Percentiles rank a stretch among this genome's conserved stretches.
These are phyloP conservation scores for Augochlorella aurata DNA, from an alignment of 2,888 invertebrate species.

Conservation along the genomic window DNA sequence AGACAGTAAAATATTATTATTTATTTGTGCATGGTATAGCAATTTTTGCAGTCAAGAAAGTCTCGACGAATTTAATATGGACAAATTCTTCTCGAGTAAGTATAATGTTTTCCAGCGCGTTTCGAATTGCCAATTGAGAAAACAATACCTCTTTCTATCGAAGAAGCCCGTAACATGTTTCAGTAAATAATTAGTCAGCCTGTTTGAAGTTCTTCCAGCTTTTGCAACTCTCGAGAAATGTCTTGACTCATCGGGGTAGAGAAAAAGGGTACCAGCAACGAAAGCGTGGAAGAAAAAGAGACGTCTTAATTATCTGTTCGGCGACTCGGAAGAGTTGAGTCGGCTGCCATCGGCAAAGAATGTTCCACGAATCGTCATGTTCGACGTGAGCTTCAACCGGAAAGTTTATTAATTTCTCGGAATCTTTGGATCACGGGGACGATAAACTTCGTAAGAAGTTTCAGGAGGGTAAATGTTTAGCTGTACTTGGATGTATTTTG, in stretches of 20 bases:
- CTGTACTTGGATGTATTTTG: not conserved
- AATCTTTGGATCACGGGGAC: conserved; percentile 21
- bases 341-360: not conserved
- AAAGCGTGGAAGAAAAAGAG: not conserved
- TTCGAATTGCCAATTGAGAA: not conserved
- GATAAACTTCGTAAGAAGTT: conserved; percentile 9
- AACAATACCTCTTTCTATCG: not conserved
- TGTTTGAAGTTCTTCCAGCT: conserved; percentile 36
- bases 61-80: too few species aligned
- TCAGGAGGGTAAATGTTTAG: conserved; percentile 29
- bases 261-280: not conserved
- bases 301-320: conserved; percentile 42
- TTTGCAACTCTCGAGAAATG: conserved; percentile 6
- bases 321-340: conserved; percentile 11
- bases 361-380: not conserved
- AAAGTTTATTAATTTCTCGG: conserved; percentile 46
- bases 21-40: too few species aligned
- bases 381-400: conserved; percentile 36
- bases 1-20: too few species aligned
- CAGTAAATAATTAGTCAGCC: conserved; percentile 36
- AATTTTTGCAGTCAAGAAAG: too few species aligned
- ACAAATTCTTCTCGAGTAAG: not conserved
- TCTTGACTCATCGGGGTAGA: not conserved
- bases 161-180: conserved; percentile 19
- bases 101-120: not conserved